A percentile compares a stretch with the other conserved stretches of the same genome.
Conservation (phyloP, 2,113 vertebrate genomes). For the Pionites leucogaster region DNA sequence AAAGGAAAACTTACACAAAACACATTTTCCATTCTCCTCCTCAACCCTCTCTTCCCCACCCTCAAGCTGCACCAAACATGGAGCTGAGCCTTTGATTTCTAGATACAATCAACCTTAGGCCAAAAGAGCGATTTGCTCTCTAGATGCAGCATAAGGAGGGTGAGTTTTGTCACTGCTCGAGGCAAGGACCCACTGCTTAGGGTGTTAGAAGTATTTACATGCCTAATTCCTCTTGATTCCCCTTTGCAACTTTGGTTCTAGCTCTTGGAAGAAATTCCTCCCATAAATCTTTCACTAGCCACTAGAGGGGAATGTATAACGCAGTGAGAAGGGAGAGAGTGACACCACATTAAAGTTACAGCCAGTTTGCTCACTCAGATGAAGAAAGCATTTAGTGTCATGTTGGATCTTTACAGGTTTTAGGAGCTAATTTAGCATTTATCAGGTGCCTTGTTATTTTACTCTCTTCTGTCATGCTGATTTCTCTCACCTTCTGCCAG, state of each 20-base stretch:
- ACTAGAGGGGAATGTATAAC: conserved; percentile 47
- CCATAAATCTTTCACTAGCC: conserved; percentile 23
- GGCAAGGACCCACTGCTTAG: background rate
- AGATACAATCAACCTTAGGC: fast-evolving
- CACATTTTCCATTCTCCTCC: background rate
- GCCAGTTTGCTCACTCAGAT: background rate
- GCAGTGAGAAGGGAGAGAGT: background rate
- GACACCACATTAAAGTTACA: background rate
- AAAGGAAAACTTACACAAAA: background rate
- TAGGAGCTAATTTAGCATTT: background rate
- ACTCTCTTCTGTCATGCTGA: background rate
- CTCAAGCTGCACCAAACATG: background rate
- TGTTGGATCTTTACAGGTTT: background rate
- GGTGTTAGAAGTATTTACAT: background rate
- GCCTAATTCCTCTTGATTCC: background rate
- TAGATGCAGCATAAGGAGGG: background rate
- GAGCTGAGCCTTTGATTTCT: background rate
- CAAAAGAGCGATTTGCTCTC: background rate
- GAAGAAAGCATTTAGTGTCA: background rate
- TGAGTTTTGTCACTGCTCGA: background rate
- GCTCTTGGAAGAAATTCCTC: background rate
- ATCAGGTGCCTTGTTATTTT: background rate
- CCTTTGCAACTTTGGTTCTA: background rate
- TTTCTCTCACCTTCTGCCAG: background rate
- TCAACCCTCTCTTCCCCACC: background rate